phyloP scores from a whole-genome alignment of 2,888 invertebrate species.

The Cerastis leucographa region DNA sequence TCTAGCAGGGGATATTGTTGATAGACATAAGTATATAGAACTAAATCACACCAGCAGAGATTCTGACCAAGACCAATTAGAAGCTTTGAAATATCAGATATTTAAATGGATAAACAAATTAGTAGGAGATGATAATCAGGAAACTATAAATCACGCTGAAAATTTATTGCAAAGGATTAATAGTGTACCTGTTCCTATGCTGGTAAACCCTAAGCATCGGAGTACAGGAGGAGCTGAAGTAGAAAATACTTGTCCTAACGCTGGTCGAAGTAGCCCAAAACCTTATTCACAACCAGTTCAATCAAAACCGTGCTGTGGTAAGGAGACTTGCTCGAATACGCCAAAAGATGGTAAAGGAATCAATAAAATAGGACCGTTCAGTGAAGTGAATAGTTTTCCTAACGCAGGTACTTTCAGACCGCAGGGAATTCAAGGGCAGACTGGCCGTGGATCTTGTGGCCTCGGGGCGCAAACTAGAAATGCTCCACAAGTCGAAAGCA shows the following conservation, averaged over 20 bases:
- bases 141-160: constrained; percentile 73
- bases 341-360: neutral
- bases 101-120: constrained; percentile 83
- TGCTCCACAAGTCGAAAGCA: neutral
- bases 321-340: neutral
- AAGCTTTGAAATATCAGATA: constrained; percentile 82
- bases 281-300: neutral
- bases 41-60: constrained; percentile 68
- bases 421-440: neutral
- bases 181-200: constrained; percentile 72
- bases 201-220: constrained; percentile 41
- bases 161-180: constrained; percentile 77
- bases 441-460: neutral
- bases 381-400: neutral
- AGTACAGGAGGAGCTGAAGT: neutral
- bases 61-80: constrained; percentile 75
- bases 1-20: constrained; percentile 80
- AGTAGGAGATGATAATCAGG: constrained; percentile 72
- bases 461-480: neutral
- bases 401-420: constrained; percentile 4
- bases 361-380: neutral
- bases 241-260: neutral
- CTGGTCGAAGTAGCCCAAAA: neutral
- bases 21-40: constrained; percentile 80
- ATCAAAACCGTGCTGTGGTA: neutral